These are phyloP conservation scores for Corvus cornix DNA, from an alignment of 2,113 vertebrate species.

Conservation along the genomic window DNA sequence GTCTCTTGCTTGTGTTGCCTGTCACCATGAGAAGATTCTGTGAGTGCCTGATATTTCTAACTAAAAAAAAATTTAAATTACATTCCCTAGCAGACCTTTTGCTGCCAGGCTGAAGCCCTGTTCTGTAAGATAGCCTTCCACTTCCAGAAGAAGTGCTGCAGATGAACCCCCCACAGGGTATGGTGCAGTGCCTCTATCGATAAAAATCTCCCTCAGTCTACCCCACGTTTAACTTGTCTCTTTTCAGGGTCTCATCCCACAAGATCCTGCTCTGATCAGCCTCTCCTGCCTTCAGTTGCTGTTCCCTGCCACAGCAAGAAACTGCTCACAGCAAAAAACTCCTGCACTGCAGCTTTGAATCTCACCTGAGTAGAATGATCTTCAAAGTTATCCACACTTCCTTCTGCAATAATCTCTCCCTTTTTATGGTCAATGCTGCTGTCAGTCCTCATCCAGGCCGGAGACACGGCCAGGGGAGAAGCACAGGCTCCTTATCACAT, in stretches of 20 bases:
- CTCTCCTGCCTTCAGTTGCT: neutral
- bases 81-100: neutral
- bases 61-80: neutral
- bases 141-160: neutral
- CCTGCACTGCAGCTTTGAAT: neutral
- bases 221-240: neutral
- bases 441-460: neutral
- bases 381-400: neutral
- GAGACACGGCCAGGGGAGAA: neutral
- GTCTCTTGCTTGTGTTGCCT: neutral
- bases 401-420: neutral
- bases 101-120: neutral
- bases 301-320: neutral
- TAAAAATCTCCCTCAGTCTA: neutral
- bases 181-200: neutral
- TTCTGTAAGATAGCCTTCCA: neutral
- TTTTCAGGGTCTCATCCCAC: neutral
- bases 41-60: neutral
- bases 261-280: neutral
- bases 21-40: neutral
- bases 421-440: neutral
- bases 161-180: neutral
- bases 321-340: neutral
- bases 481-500: fast-evolving
- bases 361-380: neutral